Percentiles rank a stretch among this genome's conserved stretches.
phyloP scores from a whole-genome alignment of 2,888 invertebrate genomes.

The Stenichneumon culpator region DNA sequence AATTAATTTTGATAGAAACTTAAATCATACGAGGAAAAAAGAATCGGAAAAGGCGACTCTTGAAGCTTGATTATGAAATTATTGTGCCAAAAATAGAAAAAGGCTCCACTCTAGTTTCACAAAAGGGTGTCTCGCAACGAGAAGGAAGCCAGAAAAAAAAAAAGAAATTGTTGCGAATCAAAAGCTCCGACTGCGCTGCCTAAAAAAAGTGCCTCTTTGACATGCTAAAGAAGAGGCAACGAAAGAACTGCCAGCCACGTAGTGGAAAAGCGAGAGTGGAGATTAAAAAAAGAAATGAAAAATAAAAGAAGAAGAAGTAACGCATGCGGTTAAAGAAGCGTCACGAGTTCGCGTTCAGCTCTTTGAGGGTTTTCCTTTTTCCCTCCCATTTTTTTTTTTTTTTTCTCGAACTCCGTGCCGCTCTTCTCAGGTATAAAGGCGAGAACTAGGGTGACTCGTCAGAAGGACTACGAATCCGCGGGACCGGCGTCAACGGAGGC shows the following conservation, averaged over 20 bases:
- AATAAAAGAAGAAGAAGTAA: neutral
- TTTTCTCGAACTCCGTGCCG: neutral
- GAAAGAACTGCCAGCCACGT: neutral
- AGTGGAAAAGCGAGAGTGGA: conserved; percentile 5
- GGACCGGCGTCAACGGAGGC: conserved; percentile 19
- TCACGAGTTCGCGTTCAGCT: conserved; percentile 5
- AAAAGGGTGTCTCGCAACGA: neutral
- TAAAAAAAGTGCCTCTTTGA: neutral
- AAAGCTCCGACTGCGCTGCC: neutral
- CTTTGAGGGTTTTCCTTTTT: conserved; percentile 42
- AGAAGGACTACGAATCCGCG: neutral
- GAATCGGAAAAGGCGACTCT: no score
- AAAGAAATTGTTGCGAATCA: neutral
- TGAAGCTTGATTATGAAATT: neutral
- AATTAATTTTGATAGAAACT: no score
- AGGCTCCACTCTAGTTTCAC: neutral
- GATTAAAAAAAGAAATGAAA: conserved; percentile 1
- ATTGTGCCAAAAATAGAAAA: neutral
- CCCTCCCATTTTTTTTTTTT: neutral
- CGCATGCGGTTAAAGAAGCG: conserved; percentile 24
- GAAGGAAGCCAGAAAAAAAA: neutral
- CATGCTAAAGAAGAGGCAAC: neutral
- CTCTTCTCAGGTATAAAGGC: neutral
- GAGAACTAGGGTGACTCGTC: neutral
- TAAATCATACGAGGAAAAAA: no score